Conservation (phyloP, 2,888 invertebrate genomes). For the Odontothrips loti region DNA sequence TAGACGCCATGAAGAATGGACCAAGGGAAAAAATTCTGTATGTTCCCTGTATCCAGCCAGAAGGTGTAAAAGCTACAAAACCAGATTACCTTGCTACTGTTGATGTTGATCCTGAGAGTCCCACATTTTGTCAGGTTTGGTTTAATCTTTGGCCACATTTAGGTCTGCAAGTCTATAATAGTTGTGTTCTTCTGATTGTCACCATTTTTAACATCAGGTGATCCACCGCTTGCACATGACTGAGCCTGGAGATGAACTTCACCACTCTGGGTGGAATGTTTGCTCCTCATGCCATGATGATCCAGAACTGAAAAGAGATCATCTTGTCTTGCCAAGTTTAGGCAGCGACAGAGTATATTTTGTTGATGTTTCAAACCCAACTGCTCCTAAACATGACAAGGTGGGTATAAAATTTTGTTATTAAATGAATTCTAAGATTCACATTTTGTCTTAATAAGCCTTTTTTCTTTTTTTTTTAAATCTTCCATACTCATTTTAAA, state of each 20-base stretch:
- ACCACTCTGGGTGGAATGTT: slow-evolving; percentile 96
- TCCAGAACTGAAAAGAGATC: slow-evolving; percentile 59
- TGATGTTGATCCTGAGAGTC: slow-evolving; percentile 83
- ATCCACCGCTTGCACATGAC: slow-evolving; percentile 80
- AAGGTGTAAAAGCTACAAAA: slow-evolving; percentile 55
- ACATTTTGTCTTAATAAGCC: slow-evolving; percentile 25
- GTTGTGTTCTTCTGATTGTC: not conserved
- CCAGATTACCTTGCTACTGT: slow-evolving; percentile 88
- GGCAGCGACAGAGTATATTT: slow-evolving; percentile 79
- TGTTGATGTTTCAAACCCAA: slow-evolving; percentile 71
- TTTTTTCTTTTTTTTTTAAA: not conserved
- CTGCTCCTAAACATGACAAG: slow-evolving; percentile 68
- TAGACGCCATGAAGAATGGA: slow-evolving; percentile 77
- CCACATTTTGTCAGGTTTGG: slow-evolving; percentile 74
- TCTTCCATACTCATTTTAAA: not conserved
- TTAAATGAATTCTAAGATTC: not conserved
- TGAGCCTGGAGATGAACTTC: slow-evolving; percentile 77
- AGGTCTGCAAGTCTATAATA: not conserved
- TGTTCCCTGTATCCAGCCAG: slow-evolving; percentile 80
- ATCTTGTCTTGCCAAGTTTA: slow-evolving; percentile 76
- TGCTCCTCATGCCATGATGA: slow-evolving; percentile 84
- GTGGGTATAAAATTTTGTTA: slow-evolving; percentile 46
- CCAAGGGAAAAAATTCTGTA: slow-evolving; percentile 83
- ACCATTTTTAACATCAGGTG: slow-evolving; percentile 56
- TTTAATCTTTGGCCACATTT: not conserved